Evolutionary conservation across 64 coral and sea anemone species (phyloP), one percentile per base, ranked within the genome.

Genomic region (Stichodactyla helianthus): DNA sequence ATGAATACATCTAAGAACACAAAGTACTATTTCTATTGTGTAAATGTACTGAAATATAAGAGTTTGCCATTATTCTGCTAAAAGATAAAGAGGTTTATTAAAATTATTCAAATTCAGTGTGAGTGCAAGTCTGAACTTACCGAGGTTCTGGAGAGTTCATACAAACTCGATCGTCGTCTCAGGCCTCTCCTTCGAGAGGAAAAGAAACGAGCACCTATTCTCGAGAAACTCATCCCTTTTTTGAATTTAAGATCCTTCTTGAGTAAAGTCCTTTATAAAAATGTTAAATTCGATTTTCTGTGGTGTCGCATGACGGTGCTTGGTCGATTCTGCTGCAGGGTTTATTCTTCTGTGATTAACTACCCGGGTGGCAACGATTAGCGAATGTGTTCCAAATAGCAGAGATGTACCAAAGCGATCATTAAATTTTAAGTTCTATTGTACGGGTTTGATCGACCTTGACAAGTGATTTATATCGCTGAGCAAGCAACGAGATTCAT

Each of bases 141-240:
- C 78, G 78, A 52, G 6, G 15, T 81, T 81, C 78, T 51, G 20
- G 78, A 81, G 8, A 81, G 78, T 81, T 81, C 78, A 14, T 81
- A 81, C 10, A 81, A 54, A 81, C 78, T 81, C 0, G 35, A 52
- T 53, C 78, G 50, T 22, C 78, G 35, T 22, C 12, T 3, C 16
- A 81, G 78, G 11, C 78, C 78, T 81, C 52, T 81, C 51, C 78
- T 44, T 1, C 51, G 9, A 12, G 50, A 51, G 0, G 78, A 16
- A 54, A 81, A 81, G 20, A 81, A 81, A 20, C 78, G 78, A 4
- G 78, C 50, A 20, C 78, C 50, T 52, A 81, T 8, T n/a, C 51
- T 51, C n/a, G 35, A 52, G 22, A 81, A 81, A 54, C 12, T 81
- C 78, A 81, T 81, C 50, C 17, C 54, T 74, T 4, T 25, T 74